Percentiles rank a stretch among this genome's conserved stretches.
Evolutionary conservation across 2,797 vertebrate genomes (phyloP).

Genomic region (Sebastes variabilis): DNA sequence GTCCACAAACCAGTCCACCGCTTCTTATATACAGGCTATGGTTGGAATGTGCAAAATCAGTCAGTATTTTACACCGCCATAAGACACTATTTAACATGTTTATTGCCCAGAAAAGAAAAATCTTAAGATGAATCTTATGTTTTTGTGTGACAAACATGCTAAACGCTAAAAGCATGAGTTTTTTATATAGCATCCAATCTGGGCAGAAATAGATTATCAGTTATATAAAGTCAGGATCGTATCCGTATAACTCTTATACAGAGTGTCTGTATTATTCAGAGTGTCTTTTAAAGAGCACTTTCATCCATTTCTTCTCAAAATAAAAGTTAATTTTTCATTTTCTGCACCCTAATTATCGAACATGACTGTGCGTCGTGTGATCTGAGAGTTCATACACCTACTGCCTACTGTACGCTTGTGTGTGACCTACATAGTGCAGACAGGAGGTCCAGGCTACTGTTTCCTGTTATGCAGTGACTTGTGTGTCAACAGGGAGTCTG

Average conservation of each 20-base stretch:
- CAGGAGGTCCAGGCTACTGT: slow-evolving; percentile 8
- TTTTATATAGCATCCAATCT: neutral
- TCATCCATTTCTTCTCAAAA: neutral
- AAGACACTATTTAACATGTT: neutral
- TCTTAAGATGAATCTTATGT: neutral
- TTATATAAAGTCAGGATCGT: neutral
- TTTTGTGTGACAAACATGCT: neutral
- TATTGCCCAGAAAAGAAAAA: neutral
- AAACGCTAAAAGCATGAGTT: neutral
- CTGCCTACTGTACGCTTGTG: neutral
- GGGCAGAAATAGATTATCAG: neutral
- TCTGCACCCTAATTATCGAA: neutral
- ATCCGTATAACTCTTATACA: neutral
- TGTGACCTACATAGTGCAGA: slow-evolving; percentile 25
- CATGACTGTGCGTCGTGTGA: neutral
- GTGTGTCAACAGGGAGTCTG: slow-evolving; percentile 44
- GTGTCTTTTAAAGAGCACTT: neutral
- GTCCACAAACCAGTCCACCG: no score
- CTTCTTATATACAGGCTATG: no score
- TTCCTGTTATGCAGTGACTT: slow-evolving; percentile 56
- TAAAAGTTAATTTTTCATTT: neutral
- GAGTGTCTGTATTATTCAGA: neutral
- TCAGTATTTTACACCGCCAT: neutral
- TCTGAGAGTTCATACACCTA: neutral
- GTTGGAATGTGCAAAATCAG: neutral